Conservation (phyloP, 1,140 invertebrate species). For the Temnothorax longispinosus region DNA sequence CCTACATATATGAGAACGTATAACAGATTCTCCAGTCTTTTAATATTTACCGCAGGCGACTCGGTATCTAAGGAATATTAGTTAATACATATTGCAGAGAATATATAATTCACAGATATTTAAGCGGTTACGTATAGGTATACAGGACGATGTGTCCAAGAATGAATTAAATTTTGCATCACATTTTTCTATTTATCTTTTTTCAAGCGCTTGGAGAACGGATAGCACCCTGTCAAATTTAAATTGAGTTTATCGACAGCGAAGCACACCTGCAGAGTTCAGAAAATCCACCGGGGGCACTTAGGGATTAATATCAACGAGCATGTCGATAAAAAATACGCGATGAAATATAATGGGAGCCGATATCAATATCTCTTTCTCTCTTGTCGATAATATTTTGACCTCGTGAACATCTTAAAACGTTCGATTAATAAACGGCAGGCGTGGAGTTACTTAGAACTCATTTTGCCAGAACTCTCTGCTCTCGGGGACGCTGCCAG, state of each 20-base stretch:
- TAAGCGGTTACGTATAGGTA: not conserved
- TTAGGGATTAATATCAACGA: not conserved
- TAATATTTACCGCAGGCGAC: too few relatives aligned
- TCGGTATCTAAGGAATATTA: too few relatives aligned
- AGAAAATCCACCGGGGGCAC: not conserved
- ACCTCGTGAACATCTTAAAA: not conserved
- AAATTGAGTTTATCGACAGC: not conserved
- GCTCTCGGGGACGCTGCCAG: not conserved
- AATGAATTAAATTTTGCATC: not conserved
- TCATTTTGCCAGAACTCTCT: constrained; percentile 16
- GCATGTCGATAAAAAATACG: not conserved
- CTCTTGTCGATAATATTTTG: not conserved
- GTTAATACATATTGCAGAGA: not conserved
- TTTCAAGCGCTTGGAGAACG: not conserved
- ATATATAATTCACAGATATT: not conserved
- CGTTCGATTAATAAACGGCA: not conserved
- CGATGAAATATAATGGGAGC: not conserved
- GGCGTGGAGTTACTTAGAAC: constrained; percentile 49
- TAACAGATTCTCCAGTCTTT: too few relatives aligned
- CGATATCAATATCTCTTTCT: not conserved
- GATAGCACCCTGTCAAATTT: not conserved
- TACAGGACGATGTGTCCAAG: not conserved
- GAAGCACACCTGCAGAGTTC: not conserved
- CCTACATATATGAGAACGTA: too few relatives aligned
- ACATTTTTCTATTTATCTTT: not conserved